Conservation (phyloP, 2,797 vertebrate species). For the Hippoglossus hippoglossus region DNA sequence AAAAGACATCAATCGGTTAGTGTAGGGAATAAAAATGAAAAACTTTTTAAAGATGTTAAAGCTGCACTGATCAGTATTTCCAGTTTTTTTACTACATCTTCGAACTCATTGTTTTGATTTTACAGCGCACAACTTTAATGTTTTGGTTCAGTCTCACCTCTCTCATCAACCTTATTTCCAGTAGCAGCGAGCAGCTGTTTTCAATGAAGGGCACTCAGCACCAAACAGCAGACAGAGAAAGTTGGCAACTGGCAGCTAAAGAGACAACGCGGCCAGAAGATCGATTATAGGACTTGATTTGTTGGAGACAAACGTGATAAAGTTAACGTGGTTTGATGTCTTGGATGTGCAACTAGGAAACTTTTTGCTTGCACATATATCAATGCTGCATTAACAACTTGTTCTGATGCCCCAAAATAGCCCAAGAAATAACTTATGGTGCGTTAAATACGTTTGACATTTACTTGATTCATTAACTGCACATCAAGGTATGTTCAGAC, state of each 20-base stretch:
- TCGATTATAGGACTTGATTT: neutral
- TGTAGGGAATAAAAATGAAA: neutral
- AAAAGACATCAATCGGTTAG: neutral
- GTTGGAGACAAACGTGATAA: neutral
- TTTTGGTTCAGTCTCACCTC: neutral
- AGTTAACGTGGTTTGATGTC: neutral
- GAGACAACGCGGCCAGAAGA: neutral
- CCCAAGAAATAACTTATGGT: neutral
- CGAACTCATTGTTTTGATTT: neutral
- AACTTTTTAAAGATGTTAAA: neutral
- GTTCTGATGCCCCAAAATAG: too few species aligned
- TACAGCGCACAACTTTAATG: neutral
- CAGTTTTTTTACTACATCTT: neutral
- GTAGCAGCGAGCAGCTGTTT: slow-evolving; percentile 5
- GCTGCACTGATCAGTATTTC: neutral
- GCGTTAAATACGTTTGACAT: neutral
- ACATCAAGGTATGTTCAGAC: too few species aligned
- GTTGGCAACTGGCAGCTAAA: neutral
- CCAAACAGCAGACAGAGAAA: neutral
- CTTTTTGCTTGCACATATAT: too few species aligned
- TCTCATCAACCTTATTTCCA: neutral
- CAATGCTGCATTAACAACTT: neutral
- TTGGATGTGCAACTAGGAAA: neutral
- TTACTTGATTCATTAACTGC: too few species aligned
- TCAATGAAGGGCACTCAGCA: neutral